Percentiles rank a stretch among this genome's conserved stretches.
phyloP scores from a whole-genome alignment of 2,888 invertebrate species.

The Ephialtes manifestator region DNA sequence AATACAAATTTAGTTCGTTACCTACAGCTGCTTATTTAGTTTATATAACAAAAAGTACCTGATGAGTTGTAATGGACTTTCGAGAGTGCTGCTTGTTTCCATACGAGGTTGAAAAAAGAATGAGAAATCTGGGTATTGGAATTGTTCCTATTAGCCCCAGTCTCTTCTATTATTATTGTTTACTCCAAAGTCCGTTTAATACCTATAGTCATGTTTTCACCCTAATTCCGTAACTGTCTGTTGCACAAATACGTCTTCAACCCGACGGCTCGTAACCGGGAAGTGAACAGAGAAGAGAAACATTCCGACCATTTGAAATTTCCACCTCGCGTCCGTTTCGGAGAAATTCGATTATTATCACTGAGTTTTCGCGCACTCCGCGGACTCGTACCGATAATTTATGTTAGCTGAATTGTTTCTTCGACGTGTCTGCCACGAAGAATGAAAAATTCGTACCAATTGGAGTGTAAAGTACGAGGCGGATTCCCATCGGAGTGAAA shows the following conservation, averaged over 20 bases:
- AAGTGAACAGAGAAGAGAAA: background rate
- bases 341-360: constrained; percentile 31
- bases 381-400: constrained; percentile 1
- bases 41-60: no score
- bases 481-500: constrained; percentile 15
- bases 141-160: background rate
- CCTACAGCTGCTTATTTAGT: no score
- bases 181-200: background rate
- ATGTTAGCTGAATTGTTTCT: constrained; percentile 38
- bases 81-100: no score
- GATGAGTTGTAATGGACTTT: no score
- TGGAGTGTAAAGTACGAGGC: constrained; percentile 29
- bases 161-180: background rate
- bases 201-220: background rate
- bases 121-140: background rate
- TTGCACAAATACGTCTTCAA: constrained; percentile 17
- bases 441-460: constrained; percentile 21
- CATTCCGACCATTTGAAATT: background rate
- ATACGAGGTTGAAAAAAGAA: no score
- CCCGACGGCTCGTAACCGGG: constrained; percentile 1
- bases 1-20: no score
- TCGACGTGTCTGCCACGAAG: constrained; percentile 6
- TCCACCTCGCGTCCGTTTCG: background rate
- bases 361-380: background rate
- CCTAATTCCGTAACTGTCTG: background rate